Conservation (phyloP, 1,140 invertebrate species). For the Drosophila aff. region DNA sequence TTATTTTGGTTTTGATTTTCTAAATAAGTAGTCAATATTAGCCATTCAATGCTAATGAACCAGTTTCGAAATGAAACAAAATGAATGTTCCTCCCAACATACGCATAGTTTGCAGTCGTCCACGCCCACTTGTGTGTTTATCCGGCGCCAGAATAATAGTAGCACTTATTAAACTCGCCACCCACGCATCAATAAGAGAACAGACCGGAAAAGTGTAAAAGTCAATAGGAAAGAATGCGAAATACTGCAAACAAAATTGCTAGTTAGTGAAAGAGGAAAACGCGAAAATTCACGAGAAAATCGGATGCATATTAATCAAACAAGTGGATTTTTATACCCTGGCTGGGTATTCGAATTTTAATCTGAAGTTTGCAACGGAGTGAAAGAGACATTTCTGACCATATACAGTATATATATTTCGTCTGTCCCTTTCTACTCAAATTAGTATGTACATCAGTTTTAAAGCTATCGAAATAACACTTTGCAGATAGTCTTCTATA, state of each 20-base stretch:
- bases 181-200: not conserved
- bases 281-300: not conserved
- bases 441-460: no score
- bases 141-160: not conserved
- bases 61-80: not conserved
- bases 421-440: no score
- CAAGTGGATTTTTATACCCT: slow-evolving; percentile 47
- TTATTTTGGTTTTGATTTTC: not conserved
- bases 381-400: no score
- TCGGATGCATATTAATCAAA: slow-evolving; percentile 54
- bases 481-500: no score
- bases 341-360: no score
- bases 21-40: not conserved
- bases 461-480: no score
- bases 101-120: not conserved
- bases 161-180: not conserved
- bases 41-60: not conserved
- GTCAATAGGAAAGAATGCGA: slow-evolving; percentile 42
- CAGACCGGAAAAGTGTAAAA: slow-evolving; percentile 33
- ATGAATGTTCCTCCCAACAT: not conserved
- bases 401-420: no score
- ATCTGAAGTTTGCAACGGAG: no score
- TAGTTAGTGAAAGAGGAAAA: slow-evolving; percentile 25
- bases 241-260: slow-evolving; percentile 24
- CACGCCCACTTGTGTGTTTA: not conserved